Base-by-base conservation (phyloP, 30 jellyfish, hydroid and myxozoan species). In the Phacellophora camtschatica region DNA sequence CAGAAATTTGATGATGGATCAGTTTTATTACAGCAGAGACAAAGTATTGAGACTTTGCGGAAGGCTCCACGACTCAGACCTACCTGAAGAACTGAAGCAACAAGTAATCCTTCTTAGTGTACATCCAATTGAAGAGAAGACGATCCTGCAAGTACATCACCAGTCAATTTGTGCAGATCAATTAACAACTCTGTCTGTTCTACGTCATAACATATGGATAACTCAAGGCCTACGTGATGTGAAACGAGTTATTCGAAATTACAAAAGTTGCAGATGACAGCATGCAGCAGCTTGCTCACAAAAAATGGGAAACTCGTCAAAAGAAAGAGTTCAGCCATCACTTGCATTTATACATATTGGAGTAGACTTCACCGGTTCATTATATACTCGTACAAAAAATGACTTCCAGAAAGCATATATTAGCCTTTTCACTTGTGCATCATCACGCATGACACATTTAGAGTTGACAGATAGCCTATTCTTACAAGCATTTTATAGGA, bases 341-440 rank as follows among this genome's bases (percentile, higher is more conserved):
- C 51, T 24, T n/a, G 56, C 78, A 7, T 64, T 64, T 32, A 37
- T 19, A 2, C 51, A 33, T 2, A 59, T 64, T 19, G 83, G 73
- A 3, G 41, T 55, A 13, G 71, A 73, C 64, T 50, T n/a, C 22
- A 59, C 78, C 31, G 78, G 78, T 9, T 59, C 70, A 19, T 15
- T 64, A 2, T 19, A 23, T 51, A 32, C 45, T 19, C 27, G 45
- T 18, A 45, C 58, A 20, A 45, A 45, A 20, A 13, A 20, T 13
- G 31, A 18, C 12, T 0, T 18, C 16, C 15, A 28, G 35, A 69
- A 80, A 45, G 66, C 25, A 37, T 80, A 80, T 45, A 45, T 45
- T 3, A 13, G 58, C 58, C 20, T 80, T 30, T 48, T 57, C 42
- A 57, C 88, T 19, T 77, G 89, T 61, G 86, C 90, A 19, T 18